A percentile compares a stretch with the other conserved stretches of the same genome.
These are phyloP conservation scores for Zaprionus africanus DNA, from an alignment of 1,140 invertebrate species.

Conservation along the genomic window DNA sequence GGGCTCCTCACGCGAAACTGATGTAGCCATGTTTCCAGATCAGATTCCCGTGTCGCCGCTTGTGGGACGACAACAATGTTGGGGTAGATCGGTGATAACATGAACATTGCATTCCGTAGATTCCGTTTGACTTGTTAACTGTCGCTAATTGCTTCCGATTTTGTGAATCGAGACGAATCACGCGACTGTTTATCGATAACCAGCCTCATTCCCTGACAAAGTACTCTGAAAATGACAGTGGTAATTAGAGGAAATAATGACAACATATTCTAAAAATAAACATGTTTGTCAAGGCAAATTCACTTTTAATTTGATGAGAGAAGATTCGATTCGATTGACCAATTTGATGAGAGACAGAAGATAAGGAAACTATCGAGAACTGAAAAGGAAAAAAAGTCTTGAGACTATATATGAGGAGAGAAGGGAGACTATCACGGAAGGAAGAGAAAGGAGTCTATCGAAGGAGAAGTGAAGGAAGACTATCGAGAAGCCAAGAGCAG, in stretches of 20 bases:
- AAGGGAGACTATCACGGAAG: neutral
- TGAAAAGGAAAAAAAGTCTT: too few relatives aligned
- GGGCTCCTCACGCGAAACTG: conserved; percentile 49
- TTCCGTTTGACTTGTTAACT: neutral
- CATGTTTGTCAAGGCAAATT: conserved; percentile 6
- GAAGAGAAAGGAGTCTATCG: neutral
- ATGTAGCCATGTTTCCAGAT: conserved; percentile 25
- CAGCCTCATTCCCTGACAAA: neutral
- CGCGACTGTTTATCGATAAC: neutral
- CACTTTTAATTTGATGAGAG: conserved; percentile 14
- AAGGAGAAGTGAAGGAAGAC: too few relatives aligned
- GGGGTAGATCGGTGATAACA: conserved; percentile 24
- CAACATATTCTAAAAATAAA: neutral
- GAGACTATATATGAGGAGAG: neutral
- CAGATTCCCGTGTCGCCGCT: neutral
- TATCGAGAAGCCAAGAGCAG: too few relatives aligned
- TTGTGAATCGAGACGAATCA: too few relatives aligned
- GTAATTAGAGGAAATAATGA: neutral
- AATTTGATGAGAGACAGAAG: neutral
- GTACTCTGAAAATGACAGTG: neutral
- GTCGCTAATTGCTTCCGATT: neutral
- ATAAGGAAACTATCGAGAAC: neutral
- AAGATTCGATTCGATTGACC: conserved; percentile 8
- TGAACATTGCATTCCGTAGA: conserved; percentile 1
- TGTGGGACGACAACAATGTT: conserved; percentile 49